Evolutionary conservation across 1,140 invertebrate genomes (phyloP), one percentile per base, ranked within the genome.

Genomic region (Brachionus angularis): DNA sequence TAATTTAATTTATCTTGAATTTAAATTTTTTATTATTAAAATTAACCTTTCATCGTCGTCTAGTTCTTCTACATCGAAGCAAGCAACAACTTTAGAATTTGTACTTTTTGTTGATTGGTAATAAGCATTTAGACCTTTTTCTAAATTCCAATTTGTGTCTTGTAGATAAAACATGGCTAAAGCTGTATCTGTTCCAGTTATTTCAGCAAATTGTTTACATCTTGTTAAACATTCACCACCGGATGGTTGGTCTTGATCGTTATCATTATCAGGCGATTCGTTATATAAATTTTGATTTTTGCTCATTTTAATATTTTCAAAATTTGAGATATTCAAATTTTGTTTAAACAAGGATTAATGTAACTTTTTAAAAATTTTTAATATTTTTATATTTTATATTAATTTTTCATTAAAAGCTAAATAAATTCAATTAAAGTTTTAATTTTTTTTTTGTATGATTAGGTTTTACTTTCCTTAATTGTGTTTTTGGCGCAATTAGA

Each of bases 91-190:
- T 33, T 69, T 77, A 75, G 16, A 25, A 12, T 58, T 12, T 29
- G 25, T 29, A 42, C 14, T 58, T 16, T 55, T 72, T 12, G 49
- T 73, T 55, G 75, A 77, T 70, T 81, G 79, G 76, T 81, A 84
- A 73, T 78, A 84, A 14, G 79, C 80, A 77, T 82, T 81, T 10
- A 84, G 67, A n/a, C 81, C 80, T 73, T 74, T 76, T 79, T 83
- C 77, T 12, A 86, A 72, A 73, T 85, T 74, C 85, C 85, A 86
- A 2, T 83, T 75, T 61, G 81, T 75, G 72, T 85, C 83, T 75
- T 85, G 85, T 1, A 85, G 76, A 76, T 80, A 85, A 74, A 84
- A 85, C 79, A 85, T 85, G 10, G 84, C 85, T 53, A 83, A 79
- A 2, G 84, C 84, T 53, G 78, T 78, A 74, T 85, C 83, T 14